Percentiles rank a stretch among this genome's conserved stretches.
Evolutionary conservation across 2,888 invertebrate genomes (phyloP).

Genomic region (Lycophotia porphyrea): DNA sequence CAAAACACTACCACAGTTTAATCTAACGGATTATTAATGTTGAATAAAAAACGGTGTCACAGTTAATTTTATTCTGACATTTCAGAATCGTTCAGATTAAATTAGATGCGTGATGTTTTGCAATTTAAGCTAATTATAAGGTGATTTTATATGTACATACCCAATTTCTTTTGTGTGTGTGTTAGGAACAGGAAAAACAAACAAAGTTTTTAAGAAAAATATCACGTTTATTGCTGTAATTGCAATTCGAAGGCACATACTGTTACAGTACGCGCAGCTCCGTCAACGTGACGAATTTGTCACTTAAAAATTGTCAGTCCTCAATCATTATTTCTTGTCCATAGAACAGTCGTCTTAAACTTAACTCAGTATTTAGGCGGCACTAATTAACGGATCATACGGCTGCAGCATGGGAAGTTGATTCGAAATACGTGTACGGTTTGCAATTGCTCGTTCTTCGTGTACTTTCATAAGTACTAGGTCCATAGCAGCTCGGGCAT

Average conservation of each 20-base stretch:
- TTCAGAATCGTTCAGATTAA: conserved; percentile 34
- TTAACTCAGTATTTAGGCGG: conserved; percentile 82
- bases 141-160: conserved; percentile 36
- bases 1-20: conserved; percentile 69
- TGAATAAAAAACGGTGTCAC: conserved; percentile 63
- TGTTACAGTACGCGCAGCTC: conserved; percentile 84
- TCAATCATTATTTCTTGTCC: conserved; percentile 80
- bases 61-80: conserved; percentile 46
- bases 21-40: conserved; percentile 65
- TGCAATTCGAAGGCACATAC: conserved; percentile 90
- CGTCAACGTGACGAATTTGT: conserved; percentile 87
- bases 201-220: conserved; percentile 79
- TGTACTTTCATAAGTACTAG: conserved; percentile 94
- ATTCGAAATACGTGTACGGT: conserved; percentile 72
- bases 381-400: conserved; percentile 86
- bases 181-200: conserved; percentile 65
- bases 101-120: conserved; percentile 19
- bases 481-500: conserved; percentile 97
- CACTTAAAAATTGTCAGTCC: conserved; percentile 79
- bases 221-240: conserved; percentile 89
- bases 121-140: conserved; percentile 17
- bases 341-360: conserved; percentile 79
- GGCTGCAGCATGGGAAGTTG: conserved; percentile 83
- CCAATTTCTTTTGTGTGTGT: conserved; percentile 36
- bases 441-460: conserved; percentile 74